A percentile compares a stretch with the other conserved stretches of the same genome.
These are phyloP conservation scores for Nasalis larvatus DNA, from an alignment of 2,113 vertebrate genomes.

Conservation along the genomic window DNA sequence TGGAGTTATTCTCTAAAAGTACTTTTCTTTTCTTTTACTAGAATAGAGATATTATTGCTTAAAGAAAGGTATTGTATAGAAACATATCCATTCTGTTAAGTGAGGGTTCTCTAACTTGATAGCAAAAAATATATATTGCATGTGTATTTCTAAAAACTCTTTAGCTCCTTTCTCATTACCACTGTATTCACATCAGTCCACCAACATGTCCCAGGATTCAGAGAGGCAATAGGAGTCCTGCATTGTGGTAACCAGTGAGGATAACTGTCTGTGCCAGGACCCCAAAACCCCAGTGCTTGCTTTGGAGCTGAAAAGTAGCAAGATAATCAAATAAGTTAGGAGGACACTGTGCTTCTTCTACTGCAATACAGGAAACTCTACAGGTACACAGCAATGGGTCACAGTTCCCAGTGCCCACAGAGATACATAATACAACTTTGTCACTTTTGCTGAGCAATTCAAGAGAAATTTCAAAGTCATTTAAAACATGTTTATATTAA, in stretches of 20 bases:
- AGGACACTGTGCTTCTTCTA: background rate
- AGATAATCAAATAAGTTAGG: background rate
- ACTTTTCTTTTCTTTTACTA: background rate
- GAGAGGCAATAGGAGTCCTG: background rate
- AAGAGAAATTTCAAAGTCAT: background rate
- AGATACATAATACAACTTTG: background rate
- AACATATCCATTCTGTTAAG: background rate
- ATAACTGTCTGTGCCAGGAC: background rate
- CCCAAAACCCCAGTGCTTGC: background rate
- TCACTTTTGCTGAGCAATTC: background rate
- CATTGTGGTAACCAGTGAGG: background rate
- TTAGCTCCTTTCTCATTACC: background rate
- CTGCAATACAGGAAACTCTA: background rate
- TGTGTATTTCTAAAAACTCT: background rate
- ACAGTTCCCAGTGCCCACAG: background rate
- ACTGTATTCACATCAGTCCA: background rate
- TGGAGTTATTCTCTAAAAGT: background rate
- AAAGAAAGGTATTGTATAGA: background rate
- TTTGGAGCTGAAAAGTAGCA: background rate
- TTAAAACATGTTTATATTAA: background rate
- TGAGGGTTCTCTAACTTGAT: background rate
- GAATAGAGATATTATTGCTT: background rate
- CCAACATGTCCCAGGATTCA: background rate
- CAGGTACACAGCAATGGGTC: background rate
- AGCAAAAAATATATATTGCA: background rate